These are phyloP conservation scores for Hirtodrosophila duncani DNA, from an alignment of 2,888 invertebrate genomes.

Conservation along the genomic window DNA sequence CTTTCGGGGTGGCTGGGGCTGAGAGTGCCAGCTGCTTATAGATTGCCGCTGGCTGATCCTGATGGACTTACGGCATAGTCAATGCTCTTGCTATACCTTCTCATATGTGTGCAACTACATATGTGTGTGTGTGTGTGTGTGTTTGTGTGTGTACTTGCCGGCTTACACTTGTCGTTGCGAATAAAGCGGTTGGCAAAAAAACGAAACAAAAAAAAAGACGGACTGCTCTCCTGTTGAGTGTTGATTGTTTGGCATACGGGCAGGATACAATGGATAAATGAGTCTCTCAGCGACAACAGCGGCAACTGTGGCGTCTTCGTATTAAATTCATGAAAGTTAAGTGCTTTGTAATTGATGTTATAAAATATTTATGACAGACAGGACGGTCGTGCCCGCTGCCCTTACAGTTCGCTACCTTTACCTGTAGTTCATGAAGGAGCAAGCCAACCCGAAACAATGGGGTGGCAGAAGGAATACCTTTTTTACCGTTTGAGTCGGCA, in stretches of 20 bases:
- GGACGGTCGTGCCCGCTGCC: slow-evolving; percentile 17
- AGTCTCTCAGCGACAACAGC: slow-evolving; percentile 22
- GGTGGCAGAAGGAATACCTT: slow-evolving; percentile 35
- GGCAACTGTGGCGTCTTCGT: slow-evolving; percentile 55
- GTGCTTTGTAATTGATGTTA: slow-evolving; percentile 79
- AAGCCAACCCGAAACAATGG: no score
- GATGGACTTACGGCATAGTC: slow-evolving; percentile 61
- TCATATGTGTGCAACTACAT: no score
- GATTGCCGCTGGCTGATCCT: slow-evolving; percentile 53
- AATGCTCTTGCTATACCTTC: no score
- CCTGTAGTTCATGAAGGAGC: no score
- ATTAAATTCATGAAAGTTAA: slow-evolving; percentile 77
- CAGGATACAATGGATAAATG: slow-evolving; percentile 63
- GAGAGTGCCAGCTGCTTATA: slow-evolving; percentile 47
- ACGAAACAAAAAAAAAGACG: slow-evolving; percentile 27
- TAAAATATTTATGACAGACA: slow-evolving; percentile 78
- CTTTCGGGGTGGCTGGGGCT: no score
- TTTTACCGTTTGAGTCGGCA: slow-evolving; percentile 12
- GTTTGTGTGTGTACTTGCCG: slow-evolving; percentile 35
- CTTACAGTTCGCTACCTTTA: no score
- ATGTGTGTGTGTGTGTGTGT: slow-evolving; percentile 18
- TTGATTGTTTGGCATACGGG: slow-evolving; percentile 61
- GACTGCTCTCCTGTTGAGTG: slow-evolving; percentile 54
- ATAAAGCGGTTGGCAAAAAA: slow-evolving; percentile 21
- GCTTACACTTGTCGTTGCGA: slow-evolving; percentile 65